Conservation (phyloP, 2,797 vertebrate genomes). For the Sebastes iracundus region DNA sequence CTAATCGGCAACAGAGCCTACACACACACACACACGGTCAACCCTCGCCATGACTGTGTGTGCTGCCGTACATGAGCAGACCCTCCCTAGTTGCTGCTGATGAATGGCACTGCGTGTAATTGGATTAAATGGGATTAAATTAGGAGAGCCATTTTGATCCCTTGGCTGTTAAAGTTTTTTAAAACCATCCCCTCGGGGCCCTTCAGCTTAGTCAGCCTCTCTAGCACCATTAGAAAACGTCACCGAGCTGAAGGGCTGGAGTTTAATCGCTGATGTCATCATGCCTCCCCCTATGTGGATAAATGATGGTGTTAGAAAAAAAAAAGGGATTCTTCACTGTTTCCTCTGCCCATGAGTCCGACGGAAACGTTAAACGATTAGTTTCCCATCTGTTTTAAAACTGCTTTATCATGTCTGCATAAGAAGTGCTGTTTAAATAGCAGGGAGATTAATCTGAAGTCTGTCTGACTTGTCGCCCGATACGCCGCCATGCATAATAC, state of each 20-base stretch:
- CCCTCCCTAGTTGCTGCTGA: slow-evolving; percentile 4
- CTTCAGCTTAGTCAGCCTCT: slow-evolving; percentile 27
- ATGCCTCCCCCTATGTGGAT: background rate
- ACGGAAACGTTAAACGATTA: slow-evolving; percentile 17
- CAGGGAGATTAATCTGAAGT: slow-evolving; percentile 32
- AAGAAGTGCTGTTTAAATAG: background rate
- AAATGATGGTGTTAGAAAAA: slow-evolving; percentile 10
- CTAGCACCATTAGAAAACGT: slow-evolving; percentile 12
- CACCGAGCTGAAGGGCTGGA: slow-evolving; percentile 8
- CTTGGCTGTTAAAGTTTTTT: slow-evolving; percentile 64
- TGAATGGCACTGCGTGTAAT: slow-evolving; percentile 63
- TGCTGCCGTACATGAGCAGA: background rate
- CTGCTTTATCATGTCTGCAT: slow-evolving; percentile 17
- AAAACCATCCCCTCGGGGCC: slow-evolving; percentile 25
- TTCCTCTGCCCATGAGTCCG: background rate
- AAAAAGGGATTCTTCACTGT: background rate
- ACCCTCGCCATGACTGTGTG: background rate
- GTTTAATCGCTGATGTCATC: slow-evolving; percentile 43
- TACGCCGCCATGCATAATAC: slow-evolving; percentile 55
- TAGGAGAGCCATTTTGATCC: slow-evolving; percentile 55
- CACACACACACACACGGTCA: background rate
- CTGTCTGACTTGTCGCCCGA: slow-evolving; percentile 6
- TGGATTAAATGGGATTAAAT: slow-evolving; percentile 74
- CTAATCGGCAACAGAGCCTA: background rate
- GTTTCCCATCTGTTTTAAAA: slow-evolving; percentile 24